These are phyloP conservation scores for Busseola fusca DNA, from an alignment of 2,888 invertebrate species.

Conservation along the genomic window DNA sequence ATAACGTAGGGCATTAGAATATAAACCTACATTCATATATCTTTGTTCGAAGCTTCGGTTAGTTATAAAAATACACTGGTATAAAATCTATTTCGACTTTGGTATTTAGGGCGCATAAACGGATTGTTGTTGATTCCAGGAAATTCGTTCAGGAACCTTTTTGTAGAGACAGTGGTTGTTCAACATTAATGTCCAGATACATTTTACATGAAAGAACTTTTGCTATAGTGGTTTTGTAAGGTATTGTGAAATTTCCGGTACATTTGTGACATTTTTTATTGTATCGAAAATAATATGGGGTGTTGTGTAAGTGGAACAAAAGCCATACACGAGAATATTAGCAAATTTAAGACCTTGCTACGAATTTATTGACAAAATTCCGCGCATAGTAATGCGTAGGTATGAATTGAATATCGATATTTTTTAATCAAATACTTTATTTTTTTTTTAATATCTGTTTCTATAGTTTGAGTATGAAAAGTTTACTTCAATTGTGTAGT, in stretches of 20 bases:
- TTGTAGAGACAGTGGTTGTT: conserved; percentile 15
- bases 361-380: too few species aligned
- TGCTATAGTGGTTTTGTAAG: not conserved
- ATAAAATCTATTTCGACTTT: conserved; percentile 66
- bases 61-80: conserved; percentile 58
- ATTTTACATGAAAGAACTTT: conserved; percentile 30
- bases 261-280: too few species aligned
- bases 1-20: conserved; percentile 4
- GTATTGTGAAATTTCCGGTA: not conserved
- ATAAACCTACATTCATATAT: conserved; percentile 32
- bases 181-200: conserved; percentile 7
- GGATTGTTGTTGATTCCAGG: conserved; percentile 62
- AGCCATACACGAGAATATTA: too few species aligned
- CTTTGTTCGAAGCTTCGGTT: conserved; percentile 30
- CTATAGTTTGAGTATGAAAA: too few species aligned
- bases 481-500: too few species aligned
- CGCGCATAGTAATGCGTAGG: too few species aligned
- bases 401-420: too few species aligned
- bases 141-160: conserved; percentile 53
- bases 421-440: too few species aligned
- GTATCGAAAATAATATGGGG: too few species aligned
- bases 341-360: too few species aligned
- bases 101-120: conserved; percentile 74
- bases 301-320: too few species aligned
- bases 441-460: too few species aligned